A percentile compares a stretch with the other conserved stretches of the same genome.
Evolutionary conservation across 2,888 invertebrate species (phyloP).

Genomic region (Empis livida): DNA sequence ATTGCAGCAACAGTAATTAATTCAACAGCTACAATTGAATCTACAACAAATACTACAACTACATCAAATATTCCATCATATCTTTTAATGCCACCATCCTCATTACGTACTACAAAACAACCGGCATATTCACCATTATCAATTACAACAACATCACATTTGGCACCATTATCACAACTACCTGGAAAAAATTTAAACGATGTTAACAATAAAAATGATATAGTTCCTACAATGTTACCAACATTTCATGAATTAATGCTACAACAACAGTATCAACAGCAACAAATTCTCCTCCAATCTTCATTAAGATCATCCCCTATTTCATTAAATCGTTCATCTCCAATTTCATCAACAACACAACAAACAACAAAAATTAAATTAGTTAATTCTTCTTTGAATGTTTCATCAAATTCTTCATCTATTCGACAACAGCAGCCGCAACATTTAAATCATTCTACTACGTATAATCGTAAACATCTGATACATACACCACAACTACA

Average conservation of each 20-base stretch:
- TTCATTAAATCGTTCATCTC: not conserved
- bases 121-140: not conserved
- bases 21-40: not conserved
- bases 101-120: too few species aligned
- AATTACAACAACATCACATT: not conserved
- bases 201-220: not conserved
- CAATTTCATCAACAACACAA: not conserved
- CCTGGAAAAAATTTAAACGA: not conserved
- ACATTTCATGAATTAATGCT: slow-evolving; percentile 13
- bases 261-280: slow-evolving; percentile 5
- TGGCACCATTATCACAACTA: slow-evolving; percentile 5
- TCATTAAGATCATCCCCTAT: slow-evolving; percentile 1
- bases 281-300: slow-evolving; percentile 2
- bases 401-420: too few species aligned
- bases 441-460: not conserved
- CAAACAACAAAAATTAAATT: not conserved
- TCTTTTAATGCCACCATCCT: not conserved
- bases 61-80: not conserved
- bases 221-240: slow-evolving; percentile 3
- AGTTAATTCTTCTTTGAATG: slow-evolving; percentile 5
- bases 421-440: slow-evolving; percentile 2
- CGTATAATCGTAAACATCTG: too few species aligned
- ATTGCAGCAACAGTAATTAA: not conserved
- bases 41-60: not conserved
- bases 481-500: too few species aligned